Percentiles rank a stretch among this genome's conserved stretches.
phyloP scores from a whole-genome alignment of 2,113 vertebrate genomes.

The Murina feae region DNA sequence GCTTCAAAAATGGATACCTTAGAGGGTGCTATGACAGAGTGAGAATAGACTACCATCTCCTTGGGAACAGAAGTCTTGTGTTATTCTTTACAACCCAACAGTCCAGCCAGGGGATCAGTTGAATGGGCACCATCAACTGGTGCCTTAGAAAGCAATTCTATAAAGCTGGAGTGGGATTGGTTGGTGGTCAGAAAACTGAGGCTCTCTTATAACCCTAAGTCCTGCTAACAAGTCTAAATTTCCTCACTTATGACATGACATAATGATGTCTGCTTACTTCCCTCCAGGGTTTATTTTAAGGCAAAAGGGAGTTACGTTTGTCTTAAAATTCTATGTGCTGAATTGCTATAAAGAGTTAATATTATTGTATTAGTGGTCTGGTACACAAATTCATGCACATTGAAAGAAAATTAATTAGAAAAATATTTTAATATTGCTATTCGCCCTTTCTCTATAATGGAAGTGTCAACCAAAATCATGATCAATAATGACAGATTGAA shows the following conservation, averaged over 20 bases:
- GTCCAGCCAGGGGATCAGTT: background rate
- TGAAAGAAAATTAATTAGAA: no score
- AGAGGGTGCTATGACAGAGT: background rate
- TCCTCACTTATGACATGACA: background rate
- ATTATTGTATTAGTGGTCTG: background rate
- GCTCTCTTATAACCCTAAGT: background rate
- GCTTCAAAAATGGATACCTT: background rate
- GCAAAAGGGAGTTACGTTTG: background rate
- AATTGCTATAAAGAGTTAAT: background rate
- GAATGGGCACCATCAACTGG: background rate
- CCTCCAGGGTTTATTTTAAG: background rate
- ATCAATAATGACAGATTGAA: no score
- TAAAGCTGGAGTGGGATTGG: background rate
- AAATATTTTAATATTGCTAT: no score
- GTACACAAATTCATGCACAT: no score
- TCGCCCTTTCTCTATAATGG: no score
- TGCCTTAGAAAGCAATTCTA: background rate
- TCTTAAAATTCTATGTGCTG: background rate
- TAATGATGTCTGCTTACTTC: background rate
- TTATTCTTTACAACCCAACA: background rate
- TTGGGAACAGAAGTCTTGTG: background rate
- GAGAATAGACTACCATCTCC: background rate
- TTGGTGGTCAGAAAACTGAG: background rate
- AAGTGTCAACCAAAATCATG: no score
- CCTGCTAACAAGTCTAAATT: background rate